Evolutionary conservation across 1,140 invertebrate genomes (phyloP).

Genomic region (Tetramorium simillimum): DNA sequence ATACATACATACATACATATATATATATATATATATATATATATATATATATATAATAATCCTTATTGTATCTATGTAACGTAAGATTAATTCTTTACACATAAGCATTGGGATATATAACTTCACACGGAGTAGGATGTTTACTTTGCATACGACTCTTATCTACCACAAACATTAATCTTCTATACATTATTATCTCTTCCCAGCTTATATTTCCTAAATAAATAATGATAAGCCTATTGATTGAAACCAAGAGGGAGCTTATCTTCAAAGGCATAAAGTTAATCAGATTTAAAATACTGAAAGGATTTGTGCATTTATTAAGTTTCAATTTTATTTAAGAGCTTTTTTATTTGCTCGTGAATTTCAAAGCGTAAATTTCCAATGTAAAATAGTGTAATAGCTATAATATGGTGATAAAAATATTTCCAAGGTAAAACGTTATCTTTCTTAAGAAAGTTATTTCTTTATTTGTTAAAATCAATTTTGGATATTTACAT

Average conservation of each 20-base stretch:
- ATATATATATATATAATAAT: not conserved
- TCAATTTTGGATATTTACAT: not conserved
- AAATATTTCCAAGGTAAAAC: not conserved
- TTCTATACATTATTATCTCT: conserved; percentile 35
- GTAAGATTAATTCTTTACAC: conserved; percentile 4
- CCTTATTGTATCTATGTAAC: not conserved
- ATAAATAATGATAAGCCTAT: conserved; percentile 42
- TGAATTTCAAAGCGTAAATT: not conserved
- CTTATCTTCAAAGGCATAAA: conserved; percentile 4
- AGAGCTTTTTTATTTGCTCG: not conserved
- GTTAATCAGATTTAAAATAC: not conserved
- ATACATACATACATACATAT: too few relatives aligned
- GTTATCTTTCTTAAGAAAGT: conserved; percentile 8
- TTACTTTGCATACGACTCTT: conserved; percentile 27
- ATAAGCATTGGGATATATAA: not conserved
- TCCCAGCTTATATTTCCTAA: conserved; percentile 33
- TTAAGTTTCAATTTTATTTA: conserved; percentile 1
- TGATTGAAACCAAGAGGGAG: not conserved
- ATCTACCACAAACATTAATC: conserved; percentile 21
- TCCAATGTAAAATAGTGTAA: not conserved
- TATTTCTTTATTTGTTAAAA: not conserved
- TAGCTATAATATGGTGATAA: not conserved
- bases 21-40: too few relatives aligned
- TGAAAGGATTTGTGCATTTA: not conserved
- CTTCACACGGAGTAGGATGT: not conserved